Conservation (phyloP, 2,797 vertebrate species). For the Lacerta agilis region DNA sequence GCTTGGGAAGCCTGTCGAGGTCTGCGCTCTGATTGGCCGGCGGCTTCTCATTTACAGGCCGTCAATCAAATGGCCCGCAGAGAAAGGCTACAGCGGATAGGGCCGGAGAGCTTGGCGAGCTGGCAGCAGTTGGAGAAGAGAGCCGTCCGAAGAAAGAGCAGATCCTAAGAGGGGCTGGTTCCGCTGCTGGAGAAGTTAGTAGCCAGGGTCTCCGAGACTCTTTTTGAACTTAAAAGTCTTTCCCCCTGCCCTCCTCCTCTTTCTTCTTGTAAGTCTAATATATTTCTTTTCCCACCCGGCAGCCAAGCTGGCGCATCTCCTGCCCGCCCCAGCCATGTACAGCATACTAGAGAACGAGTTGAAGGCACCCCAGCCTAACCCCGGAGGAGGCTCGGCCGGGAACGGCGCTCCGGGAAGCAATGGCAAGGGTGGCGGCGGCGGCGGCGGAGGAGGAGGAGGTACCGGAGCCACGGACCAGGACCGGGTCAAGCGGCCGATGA, state of each 20-base stretch:
- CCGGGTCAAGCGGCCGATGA: constrained; percentile 98
- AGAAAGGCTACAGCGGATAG: constrained; percentile 36
- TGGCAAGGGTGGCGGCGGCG: constrained; percentile 35
- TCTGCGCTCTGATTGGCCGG: constrained; percentile 87
- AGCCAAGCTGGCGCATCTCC: constrained; percentile 72
- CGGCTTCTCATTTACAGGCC: constrained; percentile 83
- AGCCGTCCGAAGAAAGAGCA: constrained; percentile 75
- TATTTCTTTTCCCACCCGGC: constrained; percentile 48
- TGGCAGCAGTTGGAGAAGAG: constrained; percentile 75
- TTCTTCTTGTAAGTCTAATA: background rate
- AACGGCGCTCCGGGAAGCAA: constrained; percentile 59
- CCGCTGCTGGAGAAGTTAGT: background rate
- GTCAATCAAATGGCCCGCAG: constrained; percentile 82
- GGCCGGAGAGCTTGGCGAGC: constrained; percentile 48
- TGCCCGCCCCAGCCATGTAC: constrained; percentile 87
- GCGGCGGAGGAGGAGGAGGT: constrained; percentile 74
- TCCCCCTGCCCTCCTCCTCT: background rate
- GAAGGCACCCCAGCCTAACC: constrained; percentile 87
- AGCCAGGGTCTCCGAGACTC: background rate
- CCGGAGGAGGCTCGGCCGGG: constrained; percentile 58
- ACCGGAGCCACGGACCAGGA: constrained; percentile 89
- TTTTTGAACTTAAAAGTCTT: background rate
- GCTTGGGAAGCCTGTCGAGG: constrained; percentile 54
- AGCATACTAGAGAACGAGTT: constrained; percentile 96
- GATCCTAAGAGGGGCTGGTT: constrained; percentile 52